phyloP scores from a whole-genome alignment of 2,888 invertebrate species.

The Cheilosia grossa region DNA sequence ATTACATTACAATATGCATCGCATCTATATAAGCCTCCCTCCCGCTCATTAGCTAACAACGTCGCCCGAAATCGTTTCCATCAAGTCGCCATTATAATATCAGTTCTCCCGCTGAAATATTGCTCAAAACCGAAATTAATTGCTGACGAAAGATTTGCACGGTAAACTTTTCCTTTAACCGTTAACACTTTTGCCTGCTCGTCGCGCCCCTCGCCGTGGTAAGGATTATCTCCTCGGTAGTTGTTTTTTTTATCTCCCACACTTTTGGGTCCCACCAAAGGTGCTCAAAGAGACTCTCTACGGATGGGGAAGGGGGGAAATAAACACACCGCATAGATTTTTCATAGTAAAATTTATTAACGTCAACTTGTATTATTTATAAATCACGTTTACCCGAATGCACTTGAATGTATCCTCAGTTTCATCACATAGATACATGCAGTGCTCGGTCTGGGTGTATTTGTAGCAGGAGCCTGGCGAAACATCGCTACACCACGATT shows the following conservation, averaged over 20 bases:
- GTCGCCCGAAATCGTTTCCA: constrained; percentile 27
- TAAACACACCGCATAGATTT: constrained; percentile 50
- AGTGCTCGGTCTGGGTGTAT: constrained; percentile 8
- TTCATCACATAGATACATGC: constrained; percentile 21
- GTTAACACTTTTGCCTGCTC: constrained; percentile 39
- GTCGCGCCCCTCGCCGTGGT: background rate
- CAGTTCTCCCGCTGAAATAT: constrained; percentile 43
- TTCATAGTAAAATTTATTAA: constrained; percentile 75
- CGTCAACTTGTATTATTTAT: constrained; percentile 75
- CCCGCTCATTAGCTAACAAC: constrained; percentile 35
- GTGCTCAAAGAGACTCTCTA: constrained; percentile 14
- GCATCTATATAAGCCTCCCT: constrained; percentile 1
- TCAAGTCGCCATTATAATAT: constrained; percentile 32
- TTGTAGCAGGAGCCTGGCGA: constrained; percentile 31
- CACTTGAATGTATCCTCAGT: constrained; percentile 61
- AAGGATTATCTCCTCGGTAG: constrained; percentile 39
- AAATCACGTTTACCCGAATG: constrained; percentile 74
- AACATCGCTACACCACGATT: constrained; percentile 67
- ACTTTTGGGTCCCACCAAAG: constrained; percentile 9
- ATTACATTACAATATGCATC: constrained; percentile 29
- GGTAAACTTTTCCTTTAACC: constrained; percentile 44
- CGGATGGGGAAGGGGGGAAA: background rate
- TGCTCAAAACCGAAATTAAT: constrained; percentile 64
- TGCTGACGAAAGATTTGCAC: constrained; percentile 64
- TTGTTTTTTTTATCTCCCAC: constrained; percentile 47